phyloP scores from a whole-genome alignment of 2,888 invertebrate species.

The Osmoderma eremita region DNA sequence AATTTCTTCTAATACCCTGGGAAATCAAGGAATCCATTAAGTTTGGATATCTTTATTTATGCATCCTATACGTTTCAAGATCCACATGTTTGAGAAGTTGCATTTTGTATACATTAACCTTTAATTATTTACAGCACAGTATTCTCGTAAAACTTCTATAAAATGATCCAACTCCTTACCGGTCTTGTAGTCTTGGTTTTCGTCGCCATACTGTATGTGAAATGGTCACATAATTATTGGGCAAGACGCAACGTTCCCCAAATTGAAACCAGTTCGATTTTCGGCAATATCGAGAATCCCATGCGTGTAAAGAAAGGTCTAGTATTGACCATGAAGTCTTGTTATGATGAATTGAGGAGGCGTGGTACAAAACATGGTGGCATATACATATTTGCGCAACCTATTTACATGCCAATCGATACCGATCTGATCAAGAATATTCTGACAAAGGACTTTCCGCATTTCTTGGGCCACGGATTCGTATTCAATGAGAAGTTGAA shows the following conservation, averaged over 20 bases:
- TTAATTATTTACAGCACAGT: too few species aligned
- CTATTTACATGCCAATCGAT: conserved; percentile 40
- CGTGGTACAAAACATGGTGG: conserved; percentile 25
- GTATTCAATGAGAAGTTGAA: conserved; percentile 16
- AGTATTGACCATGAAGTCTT: not conserved
- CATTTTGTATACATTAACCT: too few species aligned
- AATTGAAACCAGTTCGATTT: not conserved
- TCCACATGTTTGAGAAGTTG: too few species aligned
- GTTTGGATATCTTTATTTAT: too few species aligned
- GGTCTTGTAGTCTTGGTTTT: not conserved
- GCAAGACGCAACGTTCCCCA: not conserved
- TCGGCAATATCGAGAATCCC: conserved; percentile 33
- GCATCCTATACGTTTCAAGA: too few species aligned
- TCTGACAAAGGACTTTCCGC: conserved; percentile 68
- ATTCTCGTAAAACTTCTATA: too few species aligned
- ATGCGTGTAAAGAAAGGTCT: not conserved
- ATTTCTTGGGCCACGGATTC: conserved; percentile 70
- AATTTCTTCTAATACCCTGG: too few species aligned
- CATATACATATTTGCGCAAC: conserved; percentile 45
- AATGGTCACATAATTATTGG: conserved; percentile 6
- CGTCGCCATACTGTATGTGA: not conserved
- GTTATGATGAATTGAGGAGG: conserved; percentile 34
- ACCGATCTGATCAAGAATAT: conserved; percentile 57
- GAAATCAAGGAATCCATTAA: too few species aligned
- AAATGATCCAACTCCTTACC: not conserved